These are phyloP conservation scores for Gambusia yucatana DNA, from an alignment of 2,797 vertebrate species.

Conservation along the genomic window DNA sequence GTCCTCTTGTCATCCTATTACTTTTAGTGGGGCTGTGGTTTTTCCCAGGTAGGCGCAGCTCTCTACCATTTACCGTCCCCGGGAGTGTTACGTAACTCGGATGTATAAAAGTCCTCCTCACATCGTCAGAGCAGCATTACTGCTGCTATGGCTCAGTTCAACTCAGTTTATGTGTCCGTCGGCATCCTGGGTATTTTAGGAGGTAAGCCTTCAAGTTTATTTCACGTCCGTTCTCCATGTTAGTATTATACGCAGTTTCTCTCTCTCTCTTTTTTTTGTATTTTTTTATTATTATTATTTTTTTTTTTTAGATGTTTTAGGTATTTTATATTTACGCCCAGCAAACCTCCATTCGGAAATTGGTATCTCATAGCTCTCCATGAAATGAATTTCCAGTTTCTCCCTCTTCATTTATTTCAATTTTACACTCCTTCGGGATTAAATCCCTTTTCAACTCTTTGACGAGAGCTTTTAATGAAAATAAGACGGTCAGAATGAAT, in stretches of 20 bases:
- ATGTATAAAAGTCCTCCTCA: constrained; percentile 23
- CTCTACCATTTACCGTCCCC: neutral
- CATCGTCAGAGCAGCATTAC: rapidly evolving
- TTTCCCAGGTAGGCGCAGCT: neutral
- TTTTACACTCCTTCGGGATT: neutral
- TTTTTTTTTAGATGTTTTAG: too few species aligned
- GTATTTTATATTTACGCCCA: neutral
- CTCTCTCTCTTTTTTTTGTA: too few species aligned
- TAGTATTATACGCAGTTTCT: too few species aligned
- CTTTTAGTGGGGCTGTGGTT: neutral
- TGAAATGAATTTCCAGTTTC: neutral
- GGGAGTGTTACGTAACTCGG: constrained; percentile 34
- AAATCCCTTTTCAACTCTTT: neutral
- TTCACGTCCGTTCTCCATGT: neutral
- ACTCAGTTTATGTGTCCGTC: constrained; percentile 78
- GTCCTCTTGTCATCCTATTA: too few species aligned
- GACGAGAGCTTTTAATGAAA: neutral
- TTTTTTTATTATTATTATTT: neutral
- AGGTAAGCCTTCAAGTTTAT: constrained; percentile 72
- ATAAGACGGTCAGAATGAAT: neutral
- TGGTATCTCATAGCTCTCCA: neutral
- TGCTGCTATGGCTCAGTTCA: constrained; percentile 53
- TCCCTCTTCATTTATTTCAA: neutral
- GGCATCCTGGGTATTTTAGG: constrained; percentile 81
- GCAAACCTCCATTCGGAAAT: neutral